phyloP scores from a whole-genome alignment of 2,888 invertebrate species.

The Parnassius smintheus region DNA sequence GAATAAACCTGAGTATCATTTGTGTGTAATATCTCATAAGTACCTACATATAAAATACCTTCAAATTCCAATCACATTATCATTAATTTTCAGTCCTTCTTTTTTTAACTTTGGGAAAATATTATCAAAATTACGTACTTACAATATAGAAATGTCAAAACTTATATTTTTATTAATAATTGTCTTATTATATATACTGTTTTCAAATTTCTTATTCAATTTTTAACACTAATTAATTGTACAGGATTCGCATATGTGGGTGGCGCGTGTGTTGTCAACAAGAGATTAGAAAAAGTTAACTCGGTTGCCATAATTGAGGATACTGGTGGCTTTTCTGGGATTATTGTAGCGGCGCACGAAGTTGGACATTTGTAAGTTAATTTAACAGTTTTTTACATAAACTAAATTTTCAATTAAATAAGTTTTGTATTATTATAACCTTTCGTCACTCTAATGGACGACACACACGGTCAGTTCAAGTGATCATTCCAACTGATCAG shows the following conservation, averaged over 20 bases:
- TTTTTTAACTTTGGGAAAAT: not conserved
- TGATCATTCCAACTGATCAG: no score
- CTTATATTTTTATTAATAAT: not conserved
- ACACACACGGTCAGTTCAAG: no score
- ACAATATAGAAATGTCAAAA: not conserved
- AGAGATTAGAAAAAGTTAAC: slow-evolving; percentile 96
- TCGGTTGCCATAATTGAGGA: slow-evolving; percentile 98
- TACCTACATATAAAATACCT: not conserved
- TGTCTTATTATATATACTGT: not conserved
- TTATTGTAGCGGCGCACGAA: slow-evolving; percentile 98
- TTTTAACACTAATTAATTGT: slow-evolving; percentile 25
- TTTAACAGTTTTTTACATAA: no score
- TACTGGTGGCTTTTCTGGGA: slow-evolving; percentile 97
- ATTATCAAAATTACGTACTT: not conserved
- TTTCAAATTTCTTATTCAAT: not conserved
- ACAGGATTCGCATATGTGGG: slow-evolving; percentile 97
- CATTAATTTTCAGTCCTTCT: slow-evolving; percentile 4
- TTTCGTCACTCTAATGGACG: no score
- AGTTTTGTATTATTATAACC: no score
- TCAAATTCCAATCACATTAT: not conserved
- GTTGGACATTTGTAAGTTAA: slow-evolving; percentile 95
- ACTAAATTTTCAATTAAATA: no score
- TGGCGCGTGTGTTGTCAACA: slow-evolving; percentile 97
- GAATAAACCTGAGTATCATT: slow-evolving; percentile 1
- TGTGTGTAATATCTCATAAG: not conserved